Percentiles rank a stretch among this genome's conserved stretches.
These are phyloP conservation scores for Drosophila mauritiana DNA, from an alignment of 1,140 invertebrate species.

Conservation along the genomic window DNA sequence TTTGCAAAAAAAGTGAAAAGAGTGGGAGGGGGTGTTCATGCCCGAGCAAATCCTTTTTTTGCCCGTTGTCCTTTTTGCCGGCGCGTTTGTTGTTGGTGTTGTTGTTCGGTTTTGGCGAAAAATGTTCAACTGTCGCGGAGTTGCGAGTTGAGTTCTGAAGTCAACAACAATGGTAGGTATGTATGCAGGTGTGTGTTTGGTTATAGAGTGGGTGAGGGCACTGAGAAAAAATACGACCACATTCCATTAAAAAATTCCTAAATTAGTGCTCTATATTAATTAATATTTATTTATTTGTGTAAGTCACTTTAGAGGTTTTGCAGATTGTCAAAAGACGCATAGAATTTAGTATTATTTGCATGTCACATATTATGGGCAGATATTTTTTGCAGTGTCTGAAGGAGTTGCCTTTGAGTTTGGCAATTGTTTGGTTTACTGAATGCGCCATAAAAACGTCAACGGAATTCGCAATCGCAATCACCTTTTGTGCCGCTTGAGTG, in stretches of 20 bases:
- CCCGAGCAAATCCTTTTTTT: constrained; percentile 68
- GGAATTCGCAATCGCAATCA: constrained; percentile 82
- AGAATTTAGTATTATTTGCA: no score
- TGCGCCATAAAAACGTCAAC: constrained; percentile 83
- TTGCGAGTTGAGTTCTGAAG: constrained; percentile 40
- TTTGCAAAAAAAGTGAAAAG: constrained; percentile 59
- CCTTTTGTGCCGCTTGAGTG: constrained; percentile 76
- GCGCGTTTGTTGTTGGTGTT: constrained; percentile 9
- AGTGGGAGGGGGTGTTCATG: constrained; percentile 54
- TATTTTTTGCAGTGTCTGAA: constrained; percentile 41
- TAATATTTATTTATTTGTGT: no score
- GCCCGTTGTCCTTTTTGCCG: constrained; percentile 29
- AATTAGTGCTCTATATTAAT: no score
- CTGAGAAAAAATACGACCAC: neutral
- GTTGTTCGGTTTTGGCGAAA: constrained; percentile 22
- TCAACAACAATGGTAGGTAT: constrained; percentile 54
- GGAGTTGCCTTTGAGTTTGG: constrained; percentile 63
- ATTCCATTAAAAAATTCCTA: neutral
- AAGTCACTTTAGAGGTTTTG: no score
- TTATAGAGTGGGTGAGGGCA: constrained; percentile 3
- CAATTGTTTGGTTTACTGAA: constrained; percentile 74
- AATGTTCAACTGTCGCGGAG: constrained; percentile 49
- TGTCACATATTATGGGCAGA: no score
- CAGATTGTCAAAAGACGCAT: no score
- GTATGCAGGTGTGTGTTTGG: constrained; percentile 35